phyloP scores from a whole-genome alignment of 2,888 invertebrate genomes.

The Spilarctia lutea region DNA sequence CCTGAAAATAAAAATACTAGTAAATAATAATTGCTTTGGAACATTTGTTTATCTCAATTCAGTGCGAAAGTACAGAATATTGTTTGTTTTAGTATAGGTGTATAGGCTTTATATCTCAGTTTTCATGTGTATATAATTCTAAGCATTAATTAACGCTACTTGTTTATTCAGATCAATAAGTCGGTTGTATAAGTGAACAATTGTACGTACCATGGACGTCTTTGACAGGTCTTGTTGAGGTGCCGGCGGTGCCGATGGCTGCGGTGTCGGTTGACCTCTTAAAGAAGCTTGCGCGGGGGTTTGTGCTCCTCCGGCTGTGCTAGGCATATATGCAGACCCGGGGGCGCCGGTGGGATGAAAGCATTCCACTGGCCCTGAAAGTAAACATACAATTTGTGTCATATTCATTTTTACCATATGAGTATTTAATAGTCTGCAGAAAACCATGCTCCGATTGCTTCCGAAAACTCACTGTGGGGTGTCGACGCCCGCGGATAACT shows the following conservation, averaged over 20 bases:
- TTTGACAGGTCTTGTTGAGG: conserved; percentile 80
- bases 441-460: conserved; percentile 12
- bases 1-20: conserved; percentile 57
- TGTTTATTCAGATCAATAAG: neutral
- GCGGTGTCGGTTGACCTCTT: conserved; percentile 73
- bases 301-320: conserved; percentile 68
- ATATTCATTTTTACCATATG: neutral
- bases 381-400: conserved; percentile 4
- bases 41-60: neutral
- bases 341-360: conserved; percentile 75
- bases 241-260: conserved; percentile 77
- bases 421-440: neutral
- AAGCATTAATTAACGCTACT: neutral
- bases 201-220: conserved; percentile 69
- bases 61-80: neutral
- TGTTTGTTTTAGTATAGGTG: too few species aligned
- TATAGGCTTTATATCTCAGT: neutral
- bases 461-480: conserved; percentile 80
- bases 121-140: neutral
- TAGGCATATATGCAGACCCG: conserved; percentile 72
- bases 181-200: neutral
- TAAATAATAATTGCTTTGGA: neutral
- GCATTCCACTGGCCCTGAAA: conserved; percentile 80
- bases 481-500: conserved; percentile 85
- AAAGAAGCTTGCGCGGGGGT: conserved; percentile 67